Evolutionary conservation across 2,888 invertebrate species (phyloP), one percentile per base, ranked within the genome.

Genomic region (Spilarctia lutea): DNA sequence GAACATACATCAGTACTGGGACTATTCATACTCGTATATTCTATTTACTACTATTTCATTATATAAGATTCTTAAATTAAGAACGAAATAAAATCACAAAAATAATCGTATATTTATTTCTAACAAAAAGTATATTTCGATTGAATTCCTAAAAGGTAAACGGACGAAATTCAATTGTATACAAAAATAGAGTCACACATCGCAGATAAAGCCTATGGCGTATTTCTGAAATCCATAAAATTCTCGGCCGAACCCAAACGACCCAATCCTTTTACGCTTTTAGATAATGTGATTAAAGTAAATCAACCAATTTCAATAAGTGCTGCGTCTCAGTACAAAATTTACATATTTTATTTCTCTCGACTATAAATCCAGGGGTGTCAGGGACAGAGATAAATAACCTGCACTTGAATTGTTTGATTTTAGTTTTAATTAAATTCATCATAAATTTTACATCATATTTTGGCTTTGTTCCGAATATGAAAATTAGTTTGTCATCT

Each of bases 261-360:
- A 82, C 35, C 87, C 91, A 92, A 93, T 92, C 93, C 92, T 92
- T 93, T 92, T 89, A 91, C 91, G 89, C 86, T 88, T 85, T 85
- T 85, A 85, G 87, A 87, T 91, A 92, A 91, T 90, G 89, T 91
- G 93, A 93, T 94, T 94, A 91, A 92, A 94, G 92, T 93, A 94
- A 94, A 94, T 94, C 92, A 92, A 91, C 91, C 93, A 94, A 94
- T 94, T 94, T 92, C 94, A 95, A 94, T 95, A 94, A 94, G 95
- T 94, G 94, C 93, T 91, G 84, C 86, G 87, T 85, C 88, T 90
- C 86, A 85, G 89, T 84, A 84, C 80, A 88, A 92, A 92, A 94
- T 94, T 92, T 94, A 92, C 94, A 94, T 93, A 91, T 93, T 94
- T 94, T 94, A 93, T 93, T 92, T 89, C 87, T 84, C 68, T 73